Evolutionary conservation across 2,113 vertebrate species (phyloP).

Genomic region (Gallinago undulata): DNA sequence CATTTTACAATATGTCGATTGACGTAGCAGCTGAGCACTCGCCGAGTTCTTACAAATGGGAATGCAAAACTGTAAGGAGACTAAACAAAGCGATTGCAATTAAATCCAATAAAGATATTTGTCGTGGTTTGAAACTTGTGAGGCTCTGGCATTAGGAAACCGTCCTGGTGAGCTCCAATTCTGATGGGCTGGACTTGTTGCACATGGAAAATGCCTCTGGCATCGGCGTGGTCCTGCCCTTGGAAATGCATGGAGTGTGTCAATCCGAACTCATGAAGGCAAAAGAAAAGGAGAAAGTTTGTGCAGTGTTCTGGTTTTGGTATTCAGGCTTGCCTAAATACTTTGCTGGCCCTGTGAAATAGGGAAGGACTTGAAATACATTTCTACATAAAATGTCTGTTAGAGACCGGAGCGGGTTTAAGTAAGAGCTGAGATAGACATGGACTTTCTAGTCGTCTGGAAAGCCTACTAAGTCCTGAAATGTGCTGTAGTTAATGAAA

Average conservation of each 20-base stretch:
- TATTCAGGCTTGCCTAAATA: not conserved
- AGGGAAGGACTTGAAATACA: rapidly evolving
- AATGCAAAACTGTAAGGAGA: not conserved
- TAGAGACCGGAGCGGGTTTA: not conserved
- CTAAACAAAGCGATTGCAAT: not conserved
- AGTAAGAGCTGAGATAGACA: not conserved
- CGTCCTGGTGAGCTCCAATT: not conserved
- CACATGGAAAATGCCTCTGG: rapidly evolving
- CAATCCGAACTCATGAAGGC: rapidly evolving
- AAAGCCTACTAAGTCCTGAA: not conserved
- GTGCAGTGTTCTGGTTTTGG: rapidly evolving
- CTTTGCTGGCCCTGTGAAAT: rapidly evolving
- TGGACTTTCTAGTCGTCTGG: not conserved
- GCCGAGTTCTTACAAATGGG: not conserved
- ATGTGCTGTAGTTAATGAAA: not conserved
- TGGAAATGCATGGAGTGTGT: rapidly evolving
- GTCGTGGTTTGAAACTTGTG: not conserved
- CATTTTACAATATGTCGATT: not conserved
- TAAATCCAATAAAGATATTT: not conserved
- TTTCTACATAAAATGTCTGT: rapidly evolving
- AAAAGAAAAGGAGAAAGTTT: not conserved
- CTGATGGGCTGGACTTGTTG: not conserved
- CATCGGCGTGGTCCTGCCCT: rapidly evolving
- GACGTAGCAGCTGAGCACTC: not conserved
- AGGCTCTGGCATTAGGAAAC: not conserved